A percentile compares a stretch with the other conserved stretches of the same genome.
These are phyloP conservation scores for Silurus aristotelis DNA, from an alignment of 2,797 vertebrate genomes.

Conservation along the genomic window DNA sequence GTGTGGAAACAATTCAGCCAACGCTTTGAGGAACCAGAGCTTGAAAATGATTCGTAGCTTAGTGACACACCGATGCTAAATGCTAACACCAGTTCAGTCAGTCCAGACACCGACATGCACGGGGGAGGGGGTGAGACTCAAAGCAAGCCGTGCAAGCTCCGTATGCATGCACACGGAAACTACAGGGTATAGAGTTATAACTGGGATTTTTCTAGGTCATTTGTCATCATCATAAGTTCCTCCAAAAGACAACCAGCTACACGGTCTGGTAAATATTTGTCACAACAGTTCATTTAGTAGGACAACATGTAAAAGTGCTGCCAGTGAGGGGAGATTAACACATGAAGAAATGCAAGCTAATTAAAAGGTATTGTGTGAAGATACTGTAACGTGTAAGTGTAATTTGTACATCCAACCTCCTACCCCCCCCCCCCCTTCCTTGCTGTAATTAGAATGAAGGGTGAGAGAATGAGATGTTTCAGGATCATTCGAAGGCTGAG, in stretches of 20 bases:
- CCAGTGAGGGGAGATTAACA: slow-evolving; percentile 12
- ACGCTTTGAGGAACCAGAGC: slow-evolving; percentile 10
- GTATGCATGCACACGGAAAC: slow-evolving; percentile 1
- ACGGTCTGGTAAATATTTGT: neutral
- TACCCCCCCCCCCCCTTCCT: neutral
- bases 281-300: slow-evolving; percentile 39
- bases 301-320: slow-evolving; percentile 41
- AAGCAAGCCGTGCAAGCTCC: slow-evolving; percentile 45
- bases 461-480: neutral
- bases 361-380: neutral
- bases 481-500: slow-evolving; percentile 35
- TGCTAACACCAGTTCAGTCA: slow-evolving; percentile 32
- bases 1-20: neutral
- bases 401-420: slow-evolving; percentile 1
- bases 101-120: slow-evolving; percentile 37
- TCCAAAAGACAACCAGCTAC: slow-evolving; percentile 1
- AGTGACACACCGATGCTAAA: slow-evolving; percentile 30
- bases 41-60: slow-evolving; percentile 17
- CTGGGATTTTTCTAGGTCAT: slow-evolving; percentile 8
- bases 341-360: slow-evolving; percentile 4
- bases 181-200: neutral
- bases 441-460: slow-evolving; percentile 19
- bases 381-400: neutral
- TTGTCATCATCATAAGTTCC: neutral
- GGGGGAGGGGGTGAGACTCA: slow-evolving; percentile 9